Evolutionary conservation across 2,797 vertebrate species (phyloP).

Genomic region (Macropodus opercularis): DNA sequence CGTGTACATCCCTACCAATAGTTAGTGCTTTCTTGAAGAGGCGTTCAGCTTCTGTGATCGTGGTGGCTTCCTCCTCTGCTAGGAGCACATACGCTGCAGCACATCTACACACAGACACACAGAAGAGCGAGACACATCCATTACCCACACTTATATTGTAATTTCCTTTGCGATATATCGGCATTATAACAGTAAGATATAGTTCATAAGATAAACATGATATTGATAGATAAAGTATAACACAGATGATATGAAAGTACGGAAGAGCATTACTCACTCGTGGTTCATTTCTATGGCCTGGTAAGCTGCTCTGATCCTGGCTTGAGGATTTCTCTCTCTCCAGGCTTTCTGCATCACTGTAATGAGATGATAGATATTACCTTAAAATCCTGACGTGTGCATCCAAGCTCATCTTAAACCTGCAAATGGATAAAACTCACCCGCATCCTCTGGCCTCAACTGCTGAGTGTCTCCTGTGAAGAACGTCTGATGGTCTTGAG

Average conservation of each 20-base stretch:
- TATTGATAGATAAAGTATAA: background rate
- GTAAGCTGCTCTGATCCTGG: conserved; percentile 95
- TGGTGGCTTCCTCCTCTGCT: conserved; percentile 97
- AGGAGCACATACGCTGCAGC: conserved; percentile 95
- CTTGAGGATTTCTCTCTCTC: conserved; percentile 97
- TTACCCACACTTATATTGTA: background rate
- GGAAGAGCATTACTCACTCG: conserved; percentile 86
- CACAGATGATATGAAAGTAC: conserved; percentile 5
- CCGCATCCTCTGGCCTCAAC: conserved; percentile 92
- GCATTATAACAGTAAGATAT: too few relatives aligned
- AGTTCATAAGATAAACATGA: background rate
- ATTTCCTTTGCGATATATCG: conserved; percentile 7
- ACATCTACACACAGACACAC: conserved; percentile 77
- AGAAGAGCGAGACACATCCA: background rate
- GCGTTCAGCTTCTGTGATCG: conserved; percentile 95
- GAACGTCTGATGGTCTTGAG: conserved; percentile 98
- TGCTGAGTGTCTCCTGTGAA: conserved; percentile 96
- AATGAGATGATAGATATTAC: conserved; percentile 46
- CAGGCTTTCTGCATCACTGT: conserved; percentile 99
- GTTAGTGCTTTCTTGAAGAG: conserved; percentile 96
- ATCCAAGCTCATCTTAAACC: background rate
- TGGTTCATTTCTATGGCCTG: conserved; percentile 97
- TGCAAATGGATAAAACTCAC: conserved; percentile 73
- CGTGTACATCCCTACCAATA: conserved; percentile 82
- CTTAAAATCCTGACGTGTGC: background rate